Evolutionary conservation across 2,113 vertebrate genomes (phyloP).

Genomic region (Poecile atricapillus): DNA sequence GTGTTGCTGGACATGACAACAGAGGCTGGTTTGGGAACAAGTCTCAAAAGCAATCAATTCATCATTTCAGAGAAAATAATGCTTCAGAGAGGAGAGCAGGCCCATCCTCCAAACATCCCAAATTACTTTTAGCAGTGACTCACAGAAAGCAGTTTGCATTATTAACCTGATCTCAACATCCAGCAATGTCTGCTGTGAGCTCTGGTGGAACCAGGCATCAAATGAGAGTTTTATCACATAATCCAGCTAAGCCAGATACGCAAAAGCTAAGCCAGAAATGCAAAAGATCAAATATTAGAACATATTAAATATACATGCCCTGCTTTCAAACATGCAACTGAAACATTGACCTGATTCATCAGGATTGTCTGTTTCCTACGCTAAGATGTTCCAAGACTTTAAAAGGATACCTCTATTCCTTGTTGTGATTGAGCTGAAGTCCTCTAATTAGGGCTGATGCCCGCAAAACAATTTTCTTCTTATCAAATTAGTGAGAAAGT

Average conservation of each 20-base stretch:
- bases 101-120: neutral
- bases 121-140: neutral
- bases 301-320: neutral
- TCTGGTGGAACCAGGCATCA: neutral
- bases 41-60: neutral
- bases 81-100: neutral
- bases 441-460: neutral
- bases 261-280: neutral
- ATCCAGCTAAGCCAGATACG: neutral
- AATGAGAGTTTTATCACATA: neutral
- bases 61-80: neutral
- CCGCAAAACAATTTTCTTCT: neutral
- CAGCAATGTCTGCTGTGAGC: neutral
- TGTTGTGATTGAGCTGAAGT: neutral
- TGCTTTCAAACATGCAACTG: neutral
- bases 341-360: neutral
- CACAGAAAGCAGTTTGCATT: neutral
- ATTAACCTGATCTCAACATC: neutral
- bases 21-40: neutral
- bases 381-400: neutral
- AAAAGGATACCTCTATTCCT: neutral
- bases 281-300: slow-evolving; percentile 22
- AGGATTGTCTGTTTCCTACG: neutral
- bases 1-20: neutral
- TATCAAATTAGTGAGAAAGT: neutral